These are phyloP conservation scores for Phylloscopus trochilus DNA, from an alignment of 2,113 vertebrate genomes.

Conservation along the genomic window DNA sequence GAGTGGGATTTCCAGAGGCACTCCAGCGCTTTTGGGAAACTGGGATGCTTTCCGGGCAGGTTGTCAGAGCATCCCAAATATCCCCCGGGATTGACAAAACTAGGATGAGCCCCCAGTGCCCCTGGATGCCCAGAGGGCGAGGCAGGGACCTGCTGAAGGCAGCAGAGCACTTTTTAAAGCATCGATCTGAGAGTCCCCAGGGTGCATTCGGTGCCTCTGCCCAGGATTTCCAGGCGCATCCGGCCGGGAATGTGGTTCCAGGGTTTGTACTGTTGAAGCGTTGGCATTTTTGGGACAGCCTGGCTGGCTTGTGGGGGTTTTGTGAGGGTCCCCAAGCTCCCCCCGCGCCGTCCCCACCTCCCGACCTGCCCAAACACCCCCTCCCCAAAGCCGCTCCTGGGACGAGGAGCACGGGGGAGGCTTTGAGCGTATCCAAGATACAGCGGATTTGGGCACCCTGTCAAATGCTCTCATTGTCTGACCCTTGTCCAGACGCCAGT, in stretches of 20 bases:
- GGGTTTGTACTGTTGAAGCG: background rate
- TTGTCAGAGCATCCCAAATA: background rate
- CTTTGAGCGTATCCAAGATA: conserved; percentile 54
- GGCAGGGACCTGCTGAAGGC: background rate
- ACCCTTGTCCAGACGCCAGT: conserved; percentile 64
- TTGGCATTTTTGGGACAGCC: background rate
- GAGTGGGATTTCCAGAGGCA: background rate
- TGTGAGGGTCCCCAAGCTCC: background rate
- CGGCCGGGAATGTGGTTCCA: accelerated
- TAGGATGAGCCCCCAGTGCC: background rate
- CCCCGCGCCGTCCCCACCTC: background rate
- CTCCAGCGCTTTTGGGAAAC: background rate
- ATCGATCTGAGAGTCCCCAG: accelerated
- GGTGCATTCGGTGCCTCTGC: background rate
- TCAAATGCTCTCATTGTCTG: conserved; percentile 69
- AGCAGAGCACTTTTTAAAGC: background rate
- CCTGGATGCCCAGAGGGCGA: accelerated
- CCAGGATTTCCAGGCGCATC: background rate
- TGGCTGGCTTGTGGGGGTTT: background rate
- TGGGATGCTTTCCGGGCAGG: background rate
- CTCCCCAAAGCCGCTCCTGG: background rate
- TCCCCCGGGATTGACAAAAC: background rate
- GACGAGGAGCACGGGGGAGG: conserved; percentile 24
- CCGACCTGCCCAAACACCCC: background rate
- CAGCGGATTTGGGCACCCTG: conserved; percentile 61